Evolutionary conservation across 2,113 vertebrate genomes (phyloP).

Genomic region (Callipepla californica): DNA sequence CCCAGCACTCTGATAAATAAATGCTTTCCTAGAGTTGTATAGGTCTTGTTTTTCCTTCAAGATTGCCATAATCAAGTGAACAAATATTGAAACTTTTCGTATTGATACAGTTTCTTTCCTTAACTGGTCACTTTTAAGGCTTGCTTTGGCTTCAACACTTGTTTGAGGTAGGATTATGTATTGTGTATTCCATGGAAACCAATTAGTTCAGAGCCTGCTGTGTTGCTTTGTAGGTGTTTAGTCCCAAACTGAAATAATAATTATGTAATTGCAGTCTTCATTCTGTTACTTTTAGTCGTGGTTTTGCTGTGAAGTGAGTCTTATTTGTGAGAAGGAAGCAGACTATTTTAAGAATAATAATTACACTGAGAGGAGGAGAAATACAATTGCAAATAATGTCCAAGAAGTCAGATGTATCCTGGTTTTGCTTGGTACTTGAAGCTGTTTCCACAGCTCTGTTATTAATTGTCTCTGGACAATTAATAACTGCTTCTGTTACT

Average conservation of each 20-base stretch:
- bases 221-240: neutral
- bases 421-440: neutral
- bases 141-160: neutral
- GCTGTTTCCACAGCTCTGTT: neutral
- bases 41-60: neutral
- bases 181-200: rapidly evolving
- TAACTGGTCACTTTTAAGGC: neutral
- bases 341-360: neutral
- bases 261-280: neutral
- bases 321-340: neutral
- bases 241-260: neutral
- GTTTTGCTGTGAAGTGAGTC: neutral
- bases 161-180: neutral
- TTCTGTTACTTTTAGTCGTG: neutral
- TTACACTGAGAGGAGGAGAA: constrained; percentile 1
- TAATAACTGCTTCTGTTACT: constrained; percentile 35
- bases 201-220: neutral
- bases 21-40: neutral
- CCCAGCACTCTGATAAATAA: neutral
- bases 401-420: neutral
- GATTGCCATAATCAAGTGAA: neutral
- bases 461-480: neutral
- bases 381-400: neutral
- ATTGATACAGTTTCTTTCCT: neutral
- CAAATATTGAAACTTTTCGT: neutral